Percentiles rank a stretch among this genome's conserved stretches.
phyloP scores from a whole-genome alignment of 2,797 vertebrate species.

The Neoniphon sammara region DNA sequence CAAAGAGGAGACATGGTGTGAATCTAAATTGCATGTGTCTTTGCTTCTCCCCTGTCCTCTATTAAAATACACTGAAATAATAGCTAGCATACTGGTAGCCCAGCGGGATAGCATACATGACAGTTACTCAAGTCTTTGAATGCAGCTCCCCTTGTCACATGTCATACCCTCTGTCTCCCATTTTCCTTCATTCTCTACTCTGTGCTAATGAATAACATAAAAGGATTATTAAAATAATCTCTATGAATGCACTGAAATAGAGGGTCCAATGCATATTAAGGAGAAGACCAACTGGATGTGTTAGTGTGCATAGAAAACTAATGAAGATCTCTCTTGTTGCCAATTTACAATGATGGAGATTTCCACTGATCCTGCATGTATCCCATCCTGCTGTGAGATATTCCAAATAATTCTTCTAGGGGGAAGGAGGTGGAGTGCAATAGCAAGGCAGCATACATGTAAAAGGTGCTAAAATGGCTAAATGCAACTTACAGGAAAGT shows the following conservation, averaged over 20 bases:
- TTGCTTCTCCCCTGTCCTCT: slow-evolving; percentile 27
- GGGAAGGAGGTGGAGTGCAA: too few species aligned
- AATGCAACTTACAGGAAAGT: background rate
- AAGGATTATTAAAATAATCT: slow-evolving; percentile 11
- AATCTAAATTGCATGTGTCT: slow-evolving; percentile 70
- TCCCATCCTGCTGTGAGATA: too few species aligned
- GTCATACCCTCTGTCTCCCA: slow-evolving; percentile 24
- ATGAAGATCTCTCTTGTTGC: too few species aligned
- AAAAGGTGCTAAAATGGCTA: background rate
- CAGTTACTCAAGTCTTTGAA: slow-evolving; percentile 37
- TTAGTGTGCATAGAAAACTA: too few species aligned
- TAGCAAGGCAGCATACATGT: background rate
- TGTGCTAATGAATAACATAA: slow-evolving; percentile 36
- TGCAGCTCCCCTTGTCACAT: slow-evolving; percentile 41
- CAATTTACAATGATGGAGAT: background rate
- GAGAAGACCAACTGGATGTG: background rate
- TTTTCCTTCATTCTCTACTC: slow-evolving; percentile 45
- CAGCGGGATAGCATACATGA: slow-evolving; percentile 25
- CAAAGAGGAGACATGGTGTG: slow-evolving; percentile 68
- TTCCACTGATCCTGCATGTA: background rate
- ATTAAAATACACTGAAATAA: slow-evolving; percentile 57
- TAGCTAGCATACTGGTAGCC: slow-evolving; percentile 32
- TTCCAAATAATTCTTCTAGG: too few species aligned
- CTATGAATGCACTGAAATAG: slow-evolving; percentile 14
- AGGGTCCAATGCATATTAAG: slow-evolving; percentile 28